Evolutionary conservation across 1,140 invertebrate genomes (phyloP), one percentile per base, ranked within the genome.

Genomic region (Atta cephalotes): DNA sequence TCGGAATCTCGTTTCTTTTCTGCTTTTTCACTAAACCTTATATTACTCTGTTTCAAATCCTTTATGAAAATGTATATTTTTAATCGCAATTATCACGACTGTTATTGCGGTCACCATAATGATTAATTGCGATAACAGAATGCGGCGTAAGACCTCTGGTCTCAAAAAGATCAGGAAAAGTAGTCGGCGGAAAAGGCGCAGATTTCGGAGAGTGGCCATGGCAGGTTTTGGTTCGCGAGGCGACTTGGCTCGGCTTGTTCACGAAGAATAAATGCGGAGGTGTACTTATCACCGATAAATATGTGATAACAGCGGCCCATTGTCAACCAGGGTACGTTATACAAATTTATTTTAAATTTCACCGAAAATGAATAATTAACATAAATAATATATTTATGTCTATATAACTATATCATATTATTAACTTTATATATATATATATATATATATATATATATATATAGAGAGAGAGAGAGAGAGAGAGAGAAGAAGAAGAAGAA

Each of bases 231-330:
- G 97, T 99, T 0, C 96, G 98, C 76, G 98, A 99, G 94, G 97
- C 98, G 7, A 98, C 98, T 0, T 99, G 98, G 98, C 95, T 99
- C 58, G 98, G 98, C 2, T 96, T 99, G 0, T 98, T 99, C 93
- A 98, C 98, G n/a, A 99, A 99, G 94, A 99, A 99, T 93, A 99
- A 99, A 95, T 99, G 98, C 93, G 98, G 98, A 14, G 98, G 98
- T 51, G 98, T 99, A 0, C 96, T 99, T 3, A 98, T 98, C 88
- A 98, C 97, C 10, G 97, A 97, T 80, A 96, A 97, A 94, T 98
- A 97, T 92, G 98, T 99, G 5, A 97, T 98, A 78, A 99, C 98
- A 0, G 98, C 98, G 0, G 98, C 98, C 12, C 98, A 99, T 96
- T 99, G 98, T 96, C 98, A 99, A 94, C 98, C 98, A 76, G 98